Percentiles rank a stretch among this genome's conserved stretches.
These are phyloP conservation scores for Bembecia ichneumoniformis DNA, from an alignment of 2,888 invertebrate species.

Conservation along the genomic window DNA sequence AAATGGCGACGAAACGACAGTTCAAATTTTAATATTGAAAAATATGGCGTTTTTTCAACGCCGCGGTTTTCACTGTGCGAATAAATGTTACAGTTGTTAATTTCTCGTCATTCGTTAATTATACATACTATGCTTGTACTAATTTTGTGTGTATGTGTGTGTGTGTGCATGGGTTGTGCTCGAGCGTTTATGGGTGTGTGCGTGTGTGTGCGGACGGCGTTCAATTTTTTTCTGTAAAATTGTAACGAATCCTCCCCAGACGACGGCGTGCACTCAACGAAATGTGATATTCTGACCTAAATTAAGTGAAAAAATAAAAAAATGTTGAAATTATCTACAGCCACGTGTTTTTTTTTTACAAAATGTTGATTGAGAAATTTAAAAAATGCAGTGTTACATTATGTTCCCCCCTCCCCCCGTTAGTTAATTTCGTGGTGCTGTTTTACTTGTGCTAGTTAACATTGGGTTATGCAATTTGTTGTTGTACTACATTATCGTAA, in stretches of 20 bases:
- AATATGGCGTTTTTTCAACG: no score
- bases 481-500: constrained; percentile 41
- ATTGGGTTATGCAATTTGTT: constrained; percentile 23
- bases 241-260: constrained; percentile 10
- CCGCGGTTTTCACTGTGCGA: background rate
- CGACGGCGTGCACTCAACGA: constrained; percentile 21
- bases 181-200: no score
- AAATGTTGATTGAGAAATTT: background rate
- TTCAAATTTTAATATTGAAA: no score
- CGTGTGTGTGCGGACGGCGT: no score
- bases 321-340: constrained; percentile 10
- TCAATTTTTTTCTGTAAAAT: constrained; percentile 19
- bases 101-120: background rate
- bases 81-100: background rate
- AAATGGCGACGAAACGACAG: no score
- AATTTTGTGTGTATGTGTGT: background rate
- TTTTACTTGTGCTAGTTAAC: constrained; percentile 29
- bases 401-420: constrained; percentile 12
- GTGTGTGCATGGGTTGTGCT: no score
- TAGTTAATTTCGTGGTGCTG: constrained; percentile 34
- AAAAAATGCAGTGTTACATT: background rate
- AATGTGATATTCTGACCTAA: constrained; percentile 54
- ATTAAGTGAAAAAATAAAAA: constrained; percentile 57
- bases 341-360: background rate
- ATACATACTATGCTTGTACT: background rate